phyloP scores from a whole-genome alignment of 2,113 vertebrate genomes.

The Myrmecophaga tridactyla region DNA sequence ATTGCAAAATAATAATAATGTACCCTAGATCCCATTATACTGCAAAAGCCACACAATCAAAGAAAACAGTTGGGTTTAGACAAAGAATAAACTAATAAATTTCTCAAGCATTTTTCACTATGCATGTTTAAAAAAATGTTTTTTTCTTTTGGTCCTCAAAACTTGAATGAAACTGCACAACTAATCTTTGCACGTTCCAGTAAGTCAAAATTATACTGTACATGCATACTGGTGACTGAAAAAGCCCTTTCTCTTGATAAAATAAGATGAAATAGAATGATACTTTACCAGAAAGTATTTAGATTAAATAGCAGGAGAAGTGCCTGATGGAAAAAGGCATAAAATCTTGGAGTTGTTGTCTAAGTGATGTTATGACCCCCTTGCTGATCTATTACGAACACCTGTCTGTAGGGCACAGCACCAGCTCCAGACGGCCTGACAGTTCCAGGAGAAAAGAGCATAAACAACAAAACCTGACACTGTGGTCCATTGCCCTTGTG shows the following conservation, averaged over 20 bases:
- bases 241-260: not conserved
- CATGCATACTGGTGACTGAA: not conserved
- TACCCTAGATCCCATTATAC: not conserved
- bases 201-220: not conserved
- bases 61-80: not conserved
- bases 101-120: not conserved
- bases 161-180: not conserved
- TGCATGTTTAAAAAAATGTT: not conserved
- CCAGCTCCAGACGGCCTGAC: not conserved
- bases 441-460: conserved; percentile 28
- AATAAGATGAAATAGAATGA: not conserved
- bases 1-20: not conserved
- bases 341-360: not conserved
- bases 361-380: not conserved
- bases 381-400: not conserved
- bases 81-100: not conserved
- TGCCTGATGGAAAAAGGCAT: not conserved
- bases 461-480: not conserved
- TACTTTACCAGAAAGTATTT: not conserved
- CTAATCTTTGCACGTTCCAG: not conserved
- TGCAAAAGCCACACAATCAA: not conserved
- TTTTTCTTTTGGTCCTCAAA: not conserved
- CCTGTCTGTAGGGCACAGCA: not conserved
- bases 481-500: not conserved
- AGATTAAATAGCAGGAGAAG: not conserved